Base-by-base conservation (phyloP, 1,140 invertebrate species). In the Neuroterus valhalla region DNA sequence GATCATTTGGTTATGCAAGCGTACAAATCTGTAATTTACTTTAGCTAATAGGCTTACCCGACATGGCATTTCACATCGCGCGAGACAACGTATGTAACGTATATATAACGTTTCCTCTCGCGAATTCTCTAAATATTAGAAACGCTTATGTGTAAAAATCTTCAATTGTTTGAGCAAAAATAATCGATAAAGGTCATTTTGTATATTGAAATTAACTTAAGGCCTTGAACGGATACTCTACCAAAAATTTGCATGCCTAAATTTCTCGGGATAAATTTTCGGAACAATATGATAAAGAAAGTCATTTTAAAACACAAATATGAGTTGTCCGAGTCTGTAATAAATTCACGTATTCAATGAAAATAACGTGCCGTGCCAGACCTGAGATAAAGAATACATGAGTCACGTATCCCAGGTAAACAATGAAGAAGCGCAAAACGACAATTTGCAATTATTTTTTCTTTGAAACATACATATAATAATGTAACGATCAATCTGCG, bases 1-100 rank as follows among this genome's bases (percentile, higher is more conserved):
- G 55, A 62, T 62, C 23, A 26, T 62, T 23, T 62, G 26, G n/a
- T 38, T 62, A 62, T 62, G 55, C 55, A 62, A 62, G 14, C 14
- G 11, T 15, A n/a, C 23, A 38, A 62, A 62, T 62, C 55, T 62
- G 55, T 26, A 62, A 31, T 62, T 62, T 23, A 62, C 52, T 62
- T 26, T 15, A 62, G 31, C 4, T 38, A 38, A n/a, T n/a, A n/a
- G n/a, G n/a, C n/a, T n/a, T n/a, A 38, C 31, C 31, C 21, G 5
- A 6, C 52, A 8, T 62, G 23, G 26, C 23, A 62, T 62, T 62
- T 62, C 23, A 62, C 14, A 38, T 26, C 10, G 26, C 14, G 14
- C 6, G 0, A 23, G 21, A 14, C 11, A 55, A n/a, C n/a, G n/a
- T n/a, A n/a, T n/a, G n/a, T n/a, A n/a, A n/a, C n/a, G n/a, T n/a